Base-by-base conservation (phyloP, 2,797 vertebrate genomes). In the Xenops minutus region DNA sequence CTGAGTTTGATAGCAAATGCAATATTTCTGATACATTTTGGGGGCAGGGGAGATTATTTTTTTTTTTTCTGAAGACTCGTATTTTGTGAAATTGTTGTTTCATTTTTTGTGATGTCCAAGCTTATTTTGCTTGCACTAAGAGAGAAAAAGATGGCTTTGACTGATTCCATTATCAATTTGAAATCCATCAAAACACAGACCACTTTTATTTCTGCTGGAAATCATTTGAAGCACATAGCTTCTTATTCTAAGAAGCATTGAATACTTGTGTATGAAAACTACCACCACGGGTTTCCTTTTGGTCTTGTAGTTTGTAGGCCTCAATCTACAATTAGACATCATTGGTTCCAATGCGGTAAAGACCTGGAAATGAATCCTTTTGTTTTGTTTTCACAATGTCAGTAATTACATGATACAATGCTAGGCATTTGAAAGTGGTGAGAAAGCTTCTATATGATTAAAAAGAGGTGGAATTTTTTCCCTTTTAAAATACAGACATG, bases 1-100 rank as follows among this genome's bases (percentile, higher is more conserved):
- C 85, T 94, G 73, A 39, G 7, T 72, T 80, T 62, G 58, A 34
- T 85, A 81, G 27, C 49, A 93, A 59, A 76, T 63, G 32, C 61
- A 93, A 32, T 62, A 92, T 81, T 95, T 96, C 29, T 88, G 48
- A 81, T 66, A 85, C 6, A 62, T 88, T 92, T 93, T 85, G 68
- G 41, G 14, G 36, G 9, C 20, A 59, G 3, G 7, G 48, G 16
- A 88, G 16, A 89, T 93, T 83, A 87, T 78, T 87, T 91, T 71
- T 8, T 69, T 69, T 8, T 7, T 92, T 84, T 73, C 72, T 89
- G 81, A 97, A 68, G 64, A 56, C 5, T 29, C 18, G 12, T 78
- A 37, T 62, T 85, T 82, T 73, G 17, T 82, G 61, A 75, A 58
- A 21, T 16, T 39, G 12, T 66, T 79, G 24, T 48, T 95, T 88